phyloP scores from a whole-genome alignment of 2,888 invertebrate genomes.

The Eledone cirrhosa region DNA sequence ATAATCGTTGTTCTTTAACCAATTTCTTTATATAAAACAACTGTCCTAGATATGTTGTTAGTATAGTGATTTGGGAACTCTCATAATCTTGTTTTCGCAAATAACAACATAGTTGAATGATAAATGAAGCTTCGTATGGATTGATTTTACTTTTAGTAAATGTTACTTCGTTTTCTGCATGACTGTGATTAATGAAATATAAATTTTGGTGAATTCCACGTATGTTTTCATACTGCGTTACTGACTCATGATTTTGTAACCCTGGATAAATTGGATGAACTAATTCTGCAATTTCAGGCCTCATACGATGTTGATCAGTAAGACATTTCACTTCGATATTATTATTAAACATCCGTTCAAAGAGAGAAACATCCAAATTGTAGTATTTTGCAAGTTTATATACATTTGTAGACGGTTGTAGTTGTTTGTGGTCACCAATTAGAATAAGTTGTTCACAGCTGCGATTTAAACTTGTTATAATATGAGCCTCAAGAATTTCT shows the following conservation, averaged over 20 bases:
- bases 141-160: slow-evolving; percentile 58
- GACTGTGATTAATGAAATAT: slow-evolving; percentile 58
- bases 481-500: slow-evolving; percentile 85
- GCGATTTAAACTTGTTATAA: slow-evolving; percentile 79
- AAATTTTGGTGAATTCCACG: slow-evolving; percentile 56
- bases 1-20: slow-evolving; percentile 43
- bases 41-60: slow-evolving; percentile 64
- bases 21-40: slow-evolving; percentile 46
- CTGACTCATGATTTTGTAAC: slow-evolving; percentile 53
- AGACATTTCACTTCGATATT: slow-evolving; percentile 73
- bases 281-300: slow-evolving; percentile 60
- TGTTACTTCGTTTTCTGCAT: slow-evolving; percentile 45
- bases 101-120: slow-evolving; percentile 53
- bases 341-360: slow-evolving; percentile 81
- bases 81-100: slow-evolving; percentile 61
- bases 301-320: slow-evolving; percentile 71
- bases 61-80: slow-evolving; percentile 56
- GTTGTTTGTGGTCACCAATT: slow-evolving; percentile 85
- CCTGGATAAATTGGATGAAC: slow-evolving; percentile 57
- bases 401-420: slow-evolving; percentile 78
- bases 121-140: slow-evolving; percentile 58
- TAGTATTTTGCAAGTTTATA: slow-evolving; percentile 75
- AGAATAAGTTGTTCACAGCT: slow-evolving; percentile 83
- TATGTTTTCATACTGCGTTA: slow-evolving; percentile 45
- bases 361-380: slow-evolving; percentile 80